Percentiles rank a stretch among this genome's conserved stretches.
phyloP scores from a whole-genome alignment of 2,888 invertebrate species.

The Caenorhabditis panamensis region DNA sequence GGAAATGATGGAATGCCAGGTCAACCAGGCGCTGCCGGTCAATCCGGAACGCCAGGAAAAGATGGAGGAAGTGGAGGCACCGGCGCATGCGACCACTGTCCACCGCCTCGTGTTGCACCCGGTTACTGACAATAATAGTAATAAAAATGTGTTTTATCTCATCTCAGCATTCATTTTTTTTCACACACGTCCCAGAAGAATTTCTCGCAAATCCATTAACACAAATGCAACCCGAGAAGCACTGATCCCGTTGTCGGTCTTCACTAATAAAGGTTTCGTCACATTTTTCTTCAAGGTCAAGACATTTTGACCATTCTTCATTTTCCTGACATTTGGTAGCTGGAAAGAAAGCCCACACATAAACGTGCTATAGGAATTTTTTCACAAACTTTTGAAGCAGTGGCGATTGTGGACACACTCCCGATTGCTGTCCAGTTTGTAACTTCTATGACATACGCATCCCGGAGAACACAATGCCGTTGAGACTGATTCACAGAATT shows the following conservation, averaged over 20 bases:
- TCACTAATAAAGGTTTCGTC: not conserved
- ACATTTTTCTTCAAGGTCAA: constrained; percentile 23
- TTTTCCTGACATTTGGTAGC: constrained; percentile 39
- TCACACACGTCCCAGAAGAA: constrained; percentile 40
- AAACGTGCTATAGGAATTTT: too few relatives aligned
- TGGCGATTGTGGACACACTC: constrained; percentile 49
- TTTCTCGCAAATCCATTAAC: constrained; percentile 29
- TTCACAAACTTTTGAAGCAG: constrained; percentile 45
- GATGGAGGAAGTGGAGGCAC: constrained; percentile 57
- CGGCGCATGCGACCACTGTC: constrained; percentile 66
- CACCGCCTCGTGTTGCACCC: constrained; percentile 67
- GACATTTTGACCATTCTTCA: constrained; percentile 57
- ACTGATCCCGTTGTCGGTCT: constrained; percentile 18
- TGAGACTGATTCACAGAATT: constrained; percentile 26
- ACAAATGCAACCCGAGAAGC: constrained; percentile 51
- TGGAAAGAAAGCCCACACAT: too few relatives aligned
- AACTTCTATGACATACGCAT: constrained; percentile 47
- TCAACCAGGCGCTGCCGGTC: constrained; percentile 50
- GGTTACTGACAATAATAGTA: constrained; percentile 53
- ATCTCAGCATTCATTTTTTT: constrained; percentile 23
- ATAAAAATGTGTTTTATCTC: not conserved
- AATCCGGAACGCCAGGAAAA: constrained; percentile 55
- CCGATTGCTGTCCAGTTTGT: constrained; percentile 44
- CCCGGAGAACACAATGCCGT: constrained; percentile 22
- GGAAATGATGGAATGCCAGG: constrained; percentile 60